Percentiles rank a stretch among this genome's conserved stretches.
These are phyloP conservation scores for Ophion obscuratus DNA, from an alignment of 2,888 invertebrate species.

Conservation along the genomic window DNA sequence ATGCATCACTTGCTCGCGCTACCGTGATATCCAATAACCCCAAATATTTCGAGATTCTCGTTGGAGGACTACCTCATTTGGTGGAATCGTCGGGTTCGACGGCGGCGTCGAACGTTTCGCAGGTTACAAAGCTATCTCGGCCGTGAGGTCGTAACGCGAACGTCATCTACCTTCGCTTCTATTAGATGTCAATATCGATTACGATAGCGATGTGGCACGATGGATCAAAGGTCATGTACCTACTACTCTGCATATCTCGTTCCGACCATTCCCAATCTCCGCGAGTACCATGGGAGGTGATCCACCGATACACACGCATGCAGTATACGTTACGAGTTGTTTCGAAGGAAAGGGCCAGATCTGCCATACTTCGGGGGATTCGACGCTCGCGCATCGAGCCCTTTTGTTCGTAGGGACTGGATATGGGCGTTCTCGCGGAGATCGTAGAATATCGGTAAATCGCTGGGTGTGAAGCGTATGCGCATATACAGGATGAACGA, in stretches of 20 bases:
- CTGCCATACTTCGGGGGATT: neutral
- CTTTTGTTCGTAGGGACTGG: conserved; percentile 7
- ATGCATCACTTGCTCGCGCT: too few relatives aligned
- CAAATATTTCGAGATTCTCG: neutral
- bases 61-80: neutral
- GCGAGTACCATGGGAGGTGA: neutral
- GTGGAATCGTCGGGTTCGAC: neutral
- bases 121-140: neutral
- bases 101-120: neutral
- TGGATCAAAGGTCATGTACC: conserved; percentile 37
- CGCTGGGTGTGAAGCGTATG: neutral
- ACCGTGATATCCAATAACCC: too few relatives aligned
- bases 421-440: conserved; percentile 4
- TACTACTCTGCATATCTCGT: conserved; percentile 10
- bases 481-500: conserved; percentile 2
- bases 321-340: neutral
- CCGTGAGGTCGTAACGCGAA: conserved; percentile 28
- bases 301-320: neutral
- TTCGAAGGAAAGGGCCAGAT: conserved; percentile 5
- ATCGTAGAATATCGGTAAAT: conserved; percentile 17
- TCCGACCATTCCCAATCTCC: conserved; percentile 9
- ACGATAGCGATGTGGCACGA: conserved; percentile 13
- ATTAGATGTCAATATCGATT: conserved; percentile 40
- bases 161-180: neutral
- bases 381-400: neutral